These are phyloP conservation scores for Clostera curtula DNA, from an alignment of 2,888 invertebrate species.

Conservation along the genomic window DNA sequence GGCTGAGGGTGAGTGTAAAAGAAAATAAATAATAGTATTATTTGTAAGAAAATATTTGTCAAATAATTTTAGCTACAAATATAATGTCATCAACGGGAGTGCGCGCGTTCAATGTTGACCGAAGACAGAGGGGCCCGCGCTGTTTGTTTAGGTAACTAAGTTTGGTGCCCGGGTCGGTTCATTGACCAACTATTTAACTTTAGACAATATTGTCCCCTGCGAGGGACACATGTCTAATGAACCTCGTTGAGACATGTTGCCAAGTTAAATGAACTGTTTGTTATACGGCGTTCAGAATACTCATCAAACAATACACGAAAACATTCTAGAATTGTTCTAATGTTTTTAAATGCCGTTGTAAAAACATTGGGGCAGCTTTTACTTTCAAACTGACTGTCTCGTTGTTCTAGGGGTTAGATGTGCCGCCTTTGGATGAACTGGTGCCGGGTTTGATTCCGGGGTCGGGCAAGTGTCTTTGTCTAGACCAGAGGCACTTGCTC, in stretches of 20 bases:
- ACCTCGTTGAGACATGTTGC: conserved; percentile 28
- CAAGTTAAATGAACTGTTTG: conserved; percentile 14
- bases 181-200: conserved; percentile 59
- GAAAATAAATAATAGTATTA: neutral
- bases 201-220: conserved; percentile 43
- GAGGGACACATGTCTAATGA: conserved; percentile 43
- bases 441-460: no score
- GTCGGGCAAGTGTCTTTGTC: no score
- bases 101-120: conserved; percentile 45
- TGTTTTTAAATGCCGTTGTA: no score
- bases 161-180: conserved; percentile 52
- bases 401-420: no score
- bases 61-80: conserved; percentile 16
- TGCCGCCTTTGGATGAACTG: no score
- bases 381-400: no score
- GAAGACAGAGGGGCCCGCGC: conserved; percentile 31
- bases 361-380: no score
- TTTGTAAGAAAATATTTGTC: neutral
- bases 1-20: no score
- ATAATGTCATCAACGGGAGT: conserved; percentile 24
- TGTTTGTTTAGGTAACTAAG: conserved; percentile 68
- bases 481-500: no score
- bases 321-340: no score
- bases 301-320: no score
- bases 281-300: no score